Base-by-base conservation (phyloP, 2,113 vertebrate genomes). In the Pseudorasbora parva region DNA sequence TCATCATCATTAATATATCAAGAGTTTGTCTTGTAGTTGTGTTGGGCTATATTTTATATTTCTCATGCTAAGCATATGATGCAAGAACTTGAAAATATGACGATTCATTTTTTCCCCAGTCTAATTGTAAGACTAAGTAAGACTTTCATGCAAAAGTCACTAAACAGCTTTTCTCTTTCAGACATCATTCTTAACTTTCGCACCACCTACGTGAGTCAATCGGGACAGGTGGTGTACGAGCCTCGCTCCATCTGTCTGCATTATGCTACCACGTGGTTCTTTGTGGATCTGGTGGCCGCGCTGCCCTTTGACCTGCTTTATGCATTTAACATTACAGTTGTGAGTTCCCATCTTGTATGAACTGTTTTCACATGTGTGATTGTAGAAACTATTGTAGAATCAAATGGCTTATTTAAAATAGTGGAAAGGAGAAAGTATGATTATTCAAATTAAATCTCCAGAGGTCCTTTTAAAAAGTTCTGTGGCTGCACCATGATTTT, bases 231-330 rank as follows among this genome's bases (percentile, higher is more conserved):
- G 89, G 95, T 96, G 77, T 97, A 97, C 0, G 94, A 96, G 8
- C 81, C 95, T 0, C 96, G 94, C 71, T 95, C 95, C 85, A 97
- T 97, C 90, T 97, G 96, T 91, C 92, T 97, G 90, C 97, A 97
- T 84, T 97, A 97, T 0, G 91, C 95, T 91, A 95, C 96, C 86
- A 96, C 95, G 8, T 97, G 97, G 97, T 97, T 97, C 92, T 95
- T 97, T 0, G 96, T 97, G 91, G 97, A 97, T 82, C 92, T 97
- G 86, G 94, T 97, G 0, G 97, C 97, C 0, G 96, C 96, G 1
- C 91, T 97, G 91, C 97, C 97, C 90, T 96, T 97, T 15, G 97
- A 97, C 89, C 94, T 97, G 73, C 94, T 97, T 79, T 97, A 97
- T 30, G 95, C 94, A 90, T 96, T 97, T 90, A 97, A 97, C 4